phyloP scores from a whole-genome alignment of 2,888 invertebrate species.

The Oscheius sp. region DNA sequence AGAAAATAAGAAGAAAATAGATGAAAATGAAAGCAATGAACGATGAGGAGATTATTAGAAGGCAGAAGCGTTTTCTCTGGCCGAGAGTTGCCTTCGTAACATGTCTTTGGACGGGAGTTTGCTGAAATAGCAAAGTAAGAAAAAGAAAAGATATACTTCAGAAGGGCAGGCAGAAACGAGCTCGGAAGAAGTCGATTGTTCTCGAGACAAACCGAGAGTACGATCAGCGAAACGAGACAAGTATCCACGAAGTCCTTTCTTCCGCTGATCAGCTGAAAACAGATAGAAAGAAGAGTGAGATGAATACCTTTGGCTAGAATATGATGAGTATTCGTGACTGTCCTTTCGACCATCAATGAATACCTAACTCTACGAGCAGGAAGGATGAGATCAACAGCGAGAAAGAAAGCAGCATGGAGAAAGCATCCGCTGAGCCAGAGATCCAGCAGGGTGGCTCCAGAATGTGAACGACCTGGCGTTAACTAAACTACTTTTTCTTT shows the following conservation, averaged over 20 bases:
- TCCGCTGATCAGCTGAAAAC: slow-evolving; percentile 12
- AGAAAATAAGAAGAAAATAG: slow-evolving; percentile 35
- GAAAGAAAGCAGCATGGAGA: slow-evolving; percentile 56
- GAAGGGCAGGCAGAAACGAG: slow-evolving; percentile 18
- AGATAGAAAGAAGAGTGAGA: neutral
- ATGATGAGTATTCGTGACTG: slow-evolving; percentile 38
- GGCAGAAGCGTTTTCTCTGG: slow-evolving; percentile 59
- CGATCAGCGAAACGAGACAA: slow-evolving; percentile 1
- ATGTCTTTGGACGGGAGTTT: slow-evolving; percentile 56
- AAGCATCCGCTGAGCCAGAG: slow-evolving; percentile 66
- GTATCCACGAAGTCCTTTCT: slow-evolving; percentile 10
- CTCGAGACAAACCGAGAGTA: slow-evolving; percentile 19
- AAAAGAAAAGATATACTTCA: neutral
- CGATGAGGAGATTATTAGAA: slow-evolving; percentile 49
- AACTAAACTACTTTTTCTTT: slow-evolving; percentile 35
- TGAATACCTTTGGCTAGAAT: slow-evolving; percentile 41
- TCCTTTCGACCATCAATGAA: neutral
- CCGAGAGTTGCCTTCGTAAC: slow-evolving; percentile 60
- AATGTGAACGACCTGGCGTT: slow-evolving; percentile 43
- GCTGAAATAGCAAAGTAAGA: slow-evolving; percentile 4
- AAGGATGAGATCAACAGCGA: slow-evolving; percentile 51
- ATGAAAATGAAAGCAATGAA: slow-evolving; percentile 54
- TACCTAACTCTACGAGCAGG: slow-evolving; percentile 45
- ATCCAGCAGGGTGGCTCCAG: slow-evolving; percentile 60
- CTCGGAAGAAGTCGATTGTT: slow-evolving; percentile 17